Conservation (phyloP, 2,888 invertebrate species). For the Acrocyrtus sp. region DNA sequence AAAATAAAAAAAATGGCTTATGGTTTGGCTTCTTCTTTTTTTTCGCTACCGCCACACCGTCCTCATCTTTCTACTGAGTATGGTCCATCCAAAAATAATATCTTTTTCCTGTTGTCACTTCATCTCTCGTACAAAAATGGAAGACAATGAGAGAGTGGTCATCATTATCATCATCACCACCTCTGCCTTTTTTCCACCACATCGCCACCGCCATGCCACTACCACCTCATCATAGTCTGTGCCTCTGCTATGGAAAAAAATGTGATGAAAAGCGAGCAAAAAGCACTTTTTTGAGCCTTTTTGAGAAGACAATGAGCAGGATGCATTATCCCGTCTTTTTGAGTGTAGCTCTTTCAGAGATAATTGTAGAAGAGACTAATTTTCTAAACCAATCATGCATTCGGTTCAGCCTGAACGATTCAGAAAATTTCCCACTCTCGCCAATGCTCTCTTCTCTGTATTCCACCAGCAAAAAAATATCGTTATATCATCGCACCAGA, state of each 20-base stretch:
- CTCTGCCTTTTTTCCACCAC: no score
- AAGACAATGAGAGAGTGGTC: conserved; percentile 34
- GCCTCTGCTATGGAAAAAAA: no score
- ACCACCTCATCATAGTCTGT: no score
- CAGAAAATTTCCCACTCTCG: conserved; percentile 35
- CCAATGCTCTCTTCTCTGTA: conserved; percentile 42
- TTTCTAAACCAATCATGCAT: conserved; percentile 63
- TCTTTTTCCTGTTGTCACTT: conserved; percentile 48
- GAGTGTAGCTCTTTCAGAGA: no score
- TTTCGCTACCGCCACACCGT: no score
- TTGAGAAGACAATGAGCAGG: conserved; percentile 35
- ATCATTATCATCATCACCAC: conserved; percentile 6
- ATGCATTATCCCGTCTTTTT: no score
- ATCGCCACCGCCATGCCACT: no score
- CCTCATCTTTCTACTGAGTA: no score
- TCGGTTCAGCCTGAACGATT: conserved; percentile 54
- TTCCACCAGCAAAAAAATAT: not conserved
- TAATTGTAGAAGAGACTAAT: conserved; percentile 61
- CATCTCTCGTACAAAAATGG: not conserved
- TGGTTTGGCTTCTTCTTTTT: no score
- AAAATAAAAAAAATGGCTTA: no score
- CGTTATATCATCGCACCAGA: no score
- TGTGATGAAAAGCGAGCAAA: conserved; percentile 27
- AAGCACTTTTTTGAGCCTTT: not conserved
- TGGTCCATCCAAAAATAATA: no score